Evolutionary conservation across 2,113 vertebrate genomes (phyloP).

Genomic region (Alaudala cheleensis): DNA sequence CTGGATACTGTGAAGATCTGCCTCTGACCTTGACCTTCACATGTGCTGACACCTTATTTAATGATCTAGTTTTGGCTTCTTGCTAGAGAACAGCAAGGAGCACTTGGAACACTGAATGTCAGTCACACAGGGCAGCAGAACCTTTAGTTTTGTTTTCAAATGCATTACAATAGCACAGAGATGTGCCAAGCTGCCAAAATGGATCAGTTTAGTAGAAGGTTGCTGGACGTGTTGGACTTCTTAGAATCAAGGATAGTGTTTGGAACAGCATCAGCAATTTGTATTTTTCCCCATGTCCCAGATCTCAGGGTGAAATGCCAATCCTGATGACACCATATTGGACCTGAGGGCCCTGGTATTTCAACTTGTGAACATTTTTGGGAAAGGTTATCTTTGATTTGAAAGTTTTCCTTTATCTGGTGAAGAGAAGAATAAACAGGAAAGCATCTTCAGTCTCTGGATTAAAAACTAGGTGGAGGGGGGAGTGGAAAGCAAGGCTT

Average conservation of each 20-base stretch:
- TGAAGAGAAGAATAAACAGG: background rate
- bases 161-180: background rate
- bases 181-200: background rate
- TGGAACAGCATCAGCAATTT: background rate
- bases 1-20: background rate
- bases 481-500: background rate
- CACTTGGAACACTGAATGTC: background rate
- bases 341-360: background rate
- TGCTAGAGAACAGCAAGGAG: background rate
- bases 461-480: background rate
- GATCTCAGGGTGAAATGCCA: background rate
- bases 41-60: background rate
- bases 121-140: background rate
- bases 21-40: background rate
- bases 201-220: background rate
- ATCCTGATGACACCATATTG: background rate
- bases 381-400: background rate
- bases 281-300: background rate
- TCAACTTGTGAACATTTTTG: background rate
- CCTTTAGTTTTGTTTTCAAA: background rate
- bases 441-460: background rate
- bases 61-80: background rate
- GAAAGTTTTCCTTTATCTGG: background rate
- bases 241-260: background rate
- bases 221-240: background rate